Percentiles rank a stretch among this genome's conserved stretches.
Evolutionary conservation across 1,140 invertebrate species (phyloP).

Genomic region (Conus betulinus): DNA sequence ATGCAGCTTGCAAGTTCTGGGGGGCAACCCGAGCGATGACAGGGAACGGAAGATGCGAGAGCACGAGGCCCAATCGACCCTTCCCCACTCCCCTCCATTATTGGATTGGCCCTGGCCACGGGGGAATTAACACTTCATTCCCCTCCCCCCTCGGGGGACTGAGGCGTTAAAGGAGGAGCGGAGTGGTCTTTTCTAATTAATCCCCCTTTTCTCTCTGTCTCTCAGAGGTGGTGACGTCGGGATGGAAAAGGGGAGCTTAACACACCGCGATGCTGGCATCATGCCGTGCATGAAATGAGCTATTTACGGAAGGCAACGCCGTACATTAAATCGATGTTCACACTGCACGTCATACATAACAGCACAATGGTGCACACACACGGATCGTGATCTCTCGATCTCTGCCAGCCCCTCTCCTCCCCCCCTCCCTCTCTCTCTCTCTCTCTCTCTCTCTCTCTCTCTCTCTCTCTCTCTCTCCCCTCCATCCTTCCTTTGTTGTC

Average conservation of each 20-base stretch:
- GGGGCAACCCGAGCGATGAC: not conserved
- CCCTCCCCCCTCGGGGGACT: not conserved
- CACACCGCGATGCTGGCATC: not conserved
- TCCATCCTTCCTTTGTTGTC: no score
- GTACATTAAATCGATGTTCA: not conserved
- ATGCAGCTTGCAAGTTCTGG: no score
- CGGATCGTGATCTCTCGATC: no score
- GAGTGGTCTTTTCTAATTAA: conserved; percentile 8
- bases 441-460: no score
- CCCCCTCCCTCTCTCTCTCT: no score
- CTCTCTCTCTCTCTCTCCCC: no score
- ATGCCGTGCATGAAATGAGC: not conserved
- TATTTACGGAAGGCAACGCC: not conserved
- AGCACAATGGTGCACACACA: no score
- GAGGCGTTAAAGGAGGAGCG: not conserved
- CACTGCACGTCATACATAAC: no score
- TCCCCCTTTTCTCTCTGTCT: not conserved
- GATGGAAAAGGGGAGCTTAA: not conserved
- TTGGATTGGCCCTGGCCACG: not conserved
- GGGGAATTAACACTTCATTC: conserved; percentile 2
- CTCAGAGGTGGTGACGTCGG: not conserved
- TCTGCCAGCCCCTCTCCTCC: no score
- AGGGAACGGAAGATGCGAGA: not conserved
- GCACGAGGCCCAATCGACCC: not conserved
- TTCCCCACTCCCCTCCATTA: not conserved